These are phyloP conservation scores for Gallinago undulata DNA, from an alignment of 2,113 vertebrate genomes.

Conservation along the genomic window DNA sequence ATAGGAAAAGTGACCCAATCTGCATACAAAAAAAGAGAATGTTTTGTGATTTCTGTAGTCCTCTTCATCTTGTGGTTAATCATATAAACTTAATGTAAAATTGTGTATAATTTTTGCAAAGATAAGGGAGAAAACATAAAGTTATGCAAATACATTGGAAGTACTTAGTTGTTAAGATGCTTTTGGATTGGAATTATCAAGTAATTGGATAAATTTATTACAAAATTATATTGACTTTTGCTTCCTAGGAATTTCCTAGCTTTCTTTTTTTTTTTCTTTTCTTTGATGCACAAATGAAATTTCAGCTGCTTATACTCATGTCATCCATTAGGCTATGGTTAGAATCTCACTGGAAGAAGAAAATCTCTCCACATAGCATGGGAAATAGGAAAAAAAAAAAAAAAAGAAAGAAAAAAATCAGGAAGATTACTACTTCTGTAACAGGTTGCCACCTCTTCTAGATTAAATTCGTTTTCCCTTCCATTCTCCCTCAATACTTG, in stretches of 20 bases:
- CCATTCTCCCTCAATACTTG: background rate
- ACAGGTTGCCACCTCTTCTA: background rate
- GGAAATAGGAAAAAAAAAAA: background rate
- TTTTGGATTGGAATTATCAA: background rate
- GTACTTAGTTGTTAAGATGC: background rate
- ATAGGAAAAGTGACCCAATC: background rate
- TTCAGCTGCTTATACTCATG: background rate
- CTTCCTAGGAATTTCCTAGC: background rate
- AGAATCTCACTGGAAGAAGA: background rate
- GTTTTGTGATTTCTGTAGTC: background rate
- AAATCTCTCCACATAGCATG: background rate
- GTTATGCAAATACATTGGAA: accelerated
- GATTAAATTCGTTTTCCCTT: background rate
- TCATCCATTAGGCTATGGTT: background rate
- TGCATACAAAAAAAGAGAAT: background rate
- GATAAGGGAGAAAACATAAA: background rate
- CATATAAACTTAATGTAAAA: background rate
- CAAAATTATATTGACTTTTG: background rate
- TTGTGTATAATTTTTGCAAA: background rate
- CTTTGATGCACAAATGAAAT: background rate
- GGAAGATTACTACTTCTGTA: background rate
- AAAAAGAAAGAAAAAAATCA: background rate
- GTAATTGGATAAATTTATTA: background rate
- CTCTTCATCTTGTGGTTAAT: background rate
- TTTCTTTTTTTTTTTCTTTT: background rate